Base-by-base conservation (phyloP, 2,113 vertebrate genomes). In the Odontesthes bonariensis region DNA sequence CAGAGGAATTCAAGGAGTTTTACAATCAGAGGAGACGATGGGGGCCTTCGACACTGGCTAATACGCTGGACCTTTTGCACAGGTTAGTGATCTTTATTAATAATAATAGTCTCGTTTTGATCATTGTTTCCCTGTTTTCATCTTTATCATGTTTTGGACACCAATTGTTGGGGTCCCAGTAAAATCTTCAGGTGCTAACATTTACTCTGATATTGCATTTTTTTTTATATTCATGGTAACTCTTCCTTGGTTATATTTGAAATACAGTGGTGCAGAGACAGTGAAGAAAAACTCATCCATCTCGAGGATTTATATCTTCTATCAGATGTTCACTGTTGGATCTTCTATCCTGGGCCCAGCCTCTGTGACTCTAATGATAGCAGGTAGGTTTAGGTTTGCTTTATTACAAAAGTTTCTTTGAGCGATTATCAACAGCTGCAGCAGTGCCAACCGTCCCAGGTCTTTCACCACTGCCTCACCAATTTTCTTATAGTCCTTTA, bases 1-100 rank as follows among this genome's bases (percentile, higher is more conserved):
- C 95, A 5, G 86, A 96, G 61, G 95, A 95, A 84, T 96, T 96
- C 70, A 93, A 94, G 52, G 95, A 96, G 91, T 96, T 96, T 78
- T 96, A 95, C 83, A 95, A 96, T 81, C 95, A 96, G 82, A 91
- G 95, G 52, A 92, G 93, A 54, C 91, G 95, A 73, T 96, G 95
- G 95, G 94, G 94, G 20, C 95, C 95, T 10, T 95, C 95, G 1
- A 96, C 95, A 6, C 81, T 96, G 72, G 95, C 95, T 23, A 95
- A 96, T 62, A 96, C 94, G 1, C 84, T 96, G 54, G 95, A 95
- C 49, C 92, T 96, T 27, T 84, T 96, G 65, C 88, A 94, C 79
- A 95, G 88, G 89, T 87, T n/a, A 35, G 22, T 58, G 44, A 47
- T 40, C 2, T 40, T 38, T 20, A 53, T 31, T n/a, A 44, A 40